These are phyloP conservation scores for Mesorhabditis sp. DNA, from an alignment of 2,888 invertebrate genomes.

Conservation along the genomic window DNA sequence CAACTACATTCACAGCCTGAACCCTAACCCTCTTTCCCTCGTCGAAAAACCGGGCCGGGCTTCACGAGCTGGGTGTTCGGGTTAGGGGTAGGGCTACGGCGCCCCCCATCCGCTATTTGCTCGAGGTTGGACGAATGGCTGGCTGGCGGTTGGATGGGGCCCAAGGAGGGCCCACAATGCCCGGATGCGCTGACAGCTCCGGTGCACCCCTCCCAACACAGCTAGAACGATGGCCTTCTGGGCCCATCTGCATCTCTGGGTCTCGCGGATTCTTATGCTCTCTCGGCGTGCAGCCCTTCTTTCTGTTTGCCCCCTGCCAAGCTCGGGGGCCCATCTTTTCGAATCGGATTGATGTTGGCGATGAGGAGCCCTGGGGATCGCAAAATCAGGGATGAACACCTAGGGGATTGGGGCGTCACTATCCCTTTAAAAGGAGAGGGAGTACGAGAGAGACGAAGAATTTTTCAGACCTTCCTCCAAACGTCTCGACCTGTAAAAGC, in stretches of 20 bases:
- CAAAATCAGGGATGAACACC: neutral
- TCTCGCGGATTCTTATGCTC: neutral
- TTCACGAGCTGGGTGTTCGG: too few relatives aligned
- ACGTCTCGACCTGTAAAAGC: slow-evolving; percentile 32
- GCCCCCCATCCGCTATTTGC: too few relatives aligned
- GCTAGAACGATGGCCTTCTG: neutral
- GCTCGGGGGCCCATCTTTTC: neutral
- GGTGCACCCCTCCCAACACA: neutral
- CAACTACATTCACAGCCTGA: too few relatives aligned
- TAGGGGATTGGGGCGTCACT: slow-evolving; percentile 6
- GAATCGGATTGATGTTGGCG: too few relatives aligned
- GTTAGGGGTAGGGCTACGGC: too few relatives aligned
- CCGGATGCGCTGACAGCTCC: slow-evolving; percentile 6
- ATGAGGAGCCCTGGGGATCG: too few relatives aligned
- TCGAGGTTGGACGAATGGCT: too few relatives aligned
- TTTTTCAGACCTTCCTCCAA: slow-evolving; percentile 42
- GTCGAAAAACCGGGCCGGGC: too few relatives aligned
- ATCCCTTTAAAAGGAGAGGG: neutral
- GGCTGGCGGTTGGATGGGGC: neutral
- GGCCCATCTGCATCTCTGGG: slow-evolving; percentile 1
- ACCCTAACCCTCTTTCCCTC: too few relatives aligned
- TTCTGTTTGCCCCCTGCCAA: neutral
- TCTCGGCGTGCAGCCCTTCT: neutral
- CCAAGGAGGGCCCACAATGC: neutral
- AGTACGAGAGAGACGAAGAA: neutral